Evolutionary conservation across 2,113 vertebrate genomes (phyloP), one percentile per base, ranked within the genome.

Genomic region (Toxostoma redivivum): DNA sequence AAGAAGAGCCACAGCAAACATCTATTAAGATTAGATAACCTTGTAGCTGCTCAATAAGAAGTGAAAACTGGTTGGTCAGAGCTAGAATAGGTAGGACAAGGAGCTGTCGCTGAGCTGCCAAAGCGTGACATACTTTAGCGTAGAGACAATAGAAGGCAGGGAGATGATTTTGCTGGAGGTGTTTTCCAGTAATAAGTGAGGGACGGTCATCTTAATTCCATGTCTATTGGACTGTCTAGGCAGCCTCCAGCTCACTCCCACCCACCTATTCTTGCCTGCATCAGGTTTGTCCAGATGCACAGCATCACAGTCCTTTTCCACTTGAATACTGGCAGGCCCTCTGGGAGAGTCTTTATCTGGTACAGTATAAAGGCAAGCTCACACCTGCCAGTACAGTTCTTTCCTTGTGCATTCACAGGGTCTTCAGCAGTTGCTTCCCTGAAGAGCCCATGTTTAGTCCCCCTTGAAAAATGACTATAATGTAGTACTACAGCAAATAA

Each of bases 211-310:
- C 70, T 85, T 94, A 79, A 88, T 79, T 95, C n/a, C 12, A 5
- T 31, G 22, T 28, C 51, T 48, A 1, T 12, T 44, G 30, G 12
- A 72, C 30, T 23, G 44, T 40, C 37, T 33, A 48, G 37, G 19
- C 54, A 86, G 54, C 50, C 54, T 87, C 40, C 50, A 65, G 35
- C n/a, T 81, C 67, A 67, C 10, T 83, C 37, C 24, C 0, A 0
- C 44, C 30, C 38, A 24, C 61, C 11, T 70, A 25, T 62, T 94
- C 70, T 54, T 1, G 0, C 70, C 66, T 38, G 61, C 56, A 58
- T 25, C 15, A 0, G 0, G 3, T n/a, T 79, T 50, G 22, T 60
- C 14, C 1, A 5, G 44, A 51, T 56, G 58, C 44, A 72, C 44
- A 79, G 57, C 30, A 45, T 38, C 61, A 79, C 70, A 76, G 10